Conservation (phyloP, 2,888 invertebrate species). For the Endotricha flammealis region DNA sequence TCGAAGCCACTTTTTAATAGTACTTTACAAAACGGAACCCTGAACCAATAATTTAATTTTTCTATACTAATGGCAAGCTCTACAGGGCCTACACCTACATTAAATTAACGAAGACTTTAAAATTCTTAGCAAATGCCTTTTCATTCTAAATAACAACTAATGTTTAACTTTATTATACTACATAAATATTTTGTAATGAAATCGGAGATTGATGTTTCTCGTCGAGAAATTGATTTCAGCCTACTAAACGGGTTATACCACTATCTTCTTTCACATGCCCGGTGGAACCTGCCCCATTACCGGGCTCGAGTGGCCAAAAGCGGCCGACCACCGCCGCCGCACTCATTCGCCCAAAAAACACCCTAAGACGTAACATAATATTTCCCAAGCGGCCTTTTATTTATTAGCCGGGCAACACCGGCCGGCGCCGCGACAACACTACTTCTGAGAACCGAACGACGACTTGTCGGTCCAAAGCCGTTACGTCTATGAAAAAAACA, state of each 20-base stretch:
- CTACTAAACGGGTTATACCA: conserved; percentile 15
- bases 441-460: conserved; percentile 66
- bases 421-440: conserved; percentile 70
- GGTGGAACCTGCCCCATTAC: conserved; percentile 49
- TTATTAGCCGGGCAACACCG: conserved; percentile 59
- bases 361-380: conserved; percentile 74
- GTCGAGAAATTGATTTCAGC: conserved; percentile 12
- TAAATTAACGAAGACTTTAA: too few relatives aligned
- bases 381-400: conserved; percentile 75
- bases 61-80: too few relatives aligned
- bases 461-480: conserved; percentile 68
- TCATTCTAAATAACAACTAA: too few relatives aligned
- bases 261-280: conserved; percentile 39
- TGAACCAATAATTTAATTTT: too few relatives aligned
- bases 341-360: conserved; percentile 61
- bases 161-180: too few relatives aligned
- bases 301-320: conserved; percentile 54
- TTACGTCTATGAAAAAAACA: conserved; percentile 70
- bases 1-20: too few relatives aligned
- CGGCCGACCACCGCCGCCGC: conserved; percentile 50
- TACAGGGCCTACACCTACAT: too few relatives aligned
- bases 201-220: too few relatives aligned
- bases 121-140: too few relatives aligned
- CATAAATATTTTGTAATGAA: too few relatives aligned
- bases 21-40: too few relatives aligned